Evolutionary conservation across 2,797 vertebrate species (phyloP).

Genomic region (Phoxinus dragarum): DNA sequence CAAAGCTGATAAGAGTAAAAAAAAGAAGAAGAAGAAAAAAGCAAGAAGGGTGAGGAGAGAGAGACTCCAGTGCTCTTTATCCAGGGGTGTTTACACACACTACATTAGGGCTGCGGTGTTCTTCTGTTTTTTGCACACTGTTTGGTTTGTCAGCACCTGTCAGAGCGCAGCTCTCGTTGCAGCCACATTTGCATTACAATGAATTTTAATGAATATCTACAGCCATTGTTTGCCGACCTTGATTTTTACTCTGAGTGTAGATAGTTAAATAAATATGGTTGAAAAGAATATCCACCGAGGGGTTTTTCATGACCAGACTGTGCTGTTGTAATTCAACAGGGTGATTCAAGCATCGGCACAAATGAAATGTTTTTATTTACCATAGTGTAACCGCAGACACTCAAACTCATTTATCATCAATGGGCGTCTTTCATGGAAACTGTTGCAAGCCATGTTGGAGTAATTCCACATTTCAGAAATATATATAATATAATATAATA

Average conservation of each 20-base stretch:
- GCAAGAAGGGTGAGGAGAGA: neutral
- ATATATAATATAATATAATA: no score
- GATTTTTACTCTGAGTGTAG: conserved; percentile 76
- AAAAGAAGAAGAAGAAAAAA: neutral
- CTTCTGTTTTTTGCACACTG: conserved; percentile 51
- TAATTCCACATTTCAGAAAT: neutral
- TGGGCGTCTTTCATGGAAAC: neutral
- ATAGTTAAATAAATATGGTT: conserved; percentile 76
- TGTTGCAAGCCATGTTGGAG: neutral
- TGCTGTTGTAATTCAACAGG: neutral
- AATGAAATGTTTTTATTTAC: neutral
- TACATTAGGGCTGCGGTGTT: conserved; percentile 41
- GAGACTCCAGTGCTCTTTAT: conserved; percentile 14
- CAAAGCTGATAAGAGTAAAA: neutral
- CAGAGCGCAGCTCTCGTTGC: conserved; percentile 65
- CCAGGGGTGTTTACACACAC: conserved; percentile 48
- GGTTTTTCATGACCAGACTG: conserved; percentile 46
- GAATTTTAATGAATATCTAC: conserved; percentile 78
- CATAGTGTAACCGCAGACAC: neutral
- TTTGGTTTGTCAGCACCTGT: conserved; percentile 76
- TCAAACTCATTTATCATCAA: neutral
- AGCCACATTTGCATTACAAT: conserved; percentile 80
- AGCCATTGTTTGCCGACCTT: conserved; percentile 77
- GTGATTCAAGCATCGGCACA: neutral
- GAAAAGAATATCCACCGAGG: conserved; percentile 60